Base-by-base conservation (phyloP, 1,140 invertebrate species). In the Chlorops oryzae region DNA sequence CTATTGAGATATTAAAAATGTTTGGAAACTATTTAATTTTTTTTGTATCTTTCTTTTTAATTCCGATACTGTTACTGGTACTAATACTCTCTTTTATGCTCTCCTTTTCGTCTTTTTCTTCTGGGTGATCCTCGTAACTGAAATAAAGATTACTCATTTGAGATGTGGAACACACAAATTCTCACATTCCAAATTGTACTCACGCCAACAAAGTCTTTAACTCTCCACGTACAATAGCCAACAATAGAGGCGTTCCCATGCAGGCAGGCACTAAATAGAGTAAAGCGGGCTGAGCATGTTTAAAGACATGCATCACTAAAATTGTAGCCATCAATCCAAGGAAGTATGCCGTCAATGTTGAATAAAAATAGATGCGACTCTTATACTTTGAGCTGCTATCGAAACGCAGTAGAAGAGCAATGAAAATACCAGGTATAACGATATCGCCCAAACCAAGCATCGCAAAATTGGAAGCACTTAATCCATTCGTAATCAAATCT, bases 381-480 rank as follows among this genome's bases (percentile, higher is more conserved):
- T 90, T 88, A 21, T 92, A 81, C 58, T 91, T 90, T 45, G 93
- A 78, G 68, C 91, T 95, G 57, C 87, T 80, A 78, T 99, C 97
- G 77, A 97, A 99, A 60, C 97, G 82, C 13, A 98, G 79, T 15
- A 99, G 76, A 2, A 99, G 79, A 2, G 97, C 96, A 70, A 99
- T 98, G 72, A 99, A 99, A 57, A 99, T 98, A 51, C 97, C 97
- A 17, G 96, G 97, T 59, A 99, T 91, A 7, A 99, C 96, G 62
- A 99, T 98, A 71, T 99, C 97, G 18, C 97, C 97, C 5, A 99
- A 80, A 5, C 97, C 97, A 12, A 99, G 74, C 95, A 99, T 99
- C 3, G 96, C 95, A 77, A 98, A 98, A 75, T 98, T 98, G 53
- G 81, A 88, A 6, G 92, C 94, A 52, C 78, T 81, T 10, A 98